A percentile compares a stretch with the other conserved stretches of the same genome.
Conservation (phyloP, 2,113 vertebrate genomes). For the Elgaria multicarinata region DNA sequence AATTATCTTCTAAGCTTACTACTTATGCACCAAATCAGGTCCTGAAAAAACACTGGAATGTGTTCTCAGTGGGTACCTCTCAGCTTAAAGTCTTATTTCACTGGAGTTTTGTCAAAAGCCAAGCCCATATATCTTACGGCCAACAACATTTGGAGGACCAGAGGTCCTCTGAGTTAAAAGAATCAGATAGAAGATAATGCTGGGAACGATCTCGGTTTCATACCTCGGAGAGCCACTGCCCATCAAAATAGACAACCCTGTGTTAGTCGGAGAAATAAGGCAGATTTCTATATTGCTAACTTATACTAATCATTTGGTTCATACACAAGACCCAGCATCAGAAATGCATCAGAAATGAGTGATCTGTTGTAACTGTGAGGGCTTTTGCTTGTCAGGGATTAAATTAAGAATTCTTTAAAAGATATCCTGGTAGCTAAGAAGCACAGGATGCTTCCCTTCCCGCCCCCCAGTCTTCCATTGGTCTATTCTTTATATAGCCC, state of each 20-base stretch:
- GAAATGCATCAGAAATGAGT: background rate
- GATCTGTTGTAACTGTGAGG: background rate
- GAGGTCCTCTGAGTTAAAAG: no score
- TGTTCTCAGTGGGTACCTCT: background rate
- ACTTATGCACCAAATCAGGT: background rate
- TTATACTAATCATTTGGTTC: background rate
- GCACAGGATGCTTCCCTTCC: background rate
- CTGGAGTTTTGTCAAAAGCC: background rate
- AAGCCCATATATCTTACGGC: background rate
- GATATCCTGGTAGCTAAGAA: background rate
- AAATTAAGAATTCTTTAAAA: background rate
- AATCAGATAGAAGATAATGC: no score
- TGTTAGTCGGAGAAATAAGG: no score
- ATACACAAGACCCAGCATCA: background rate
- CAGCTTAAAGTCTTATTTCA: background rate
- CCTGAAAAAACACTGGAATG: background rate
- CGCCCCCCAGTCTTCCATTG: background rate
- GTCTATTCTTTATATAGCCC: background rate
- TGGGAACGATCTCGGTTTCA: no score
- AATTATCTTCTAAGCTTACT: background rate
- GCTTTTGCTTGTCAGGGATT: background rate
- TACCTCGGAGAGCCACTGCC: no score
- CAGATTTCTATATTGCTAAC: no score
- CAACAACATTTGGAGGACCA: no score
- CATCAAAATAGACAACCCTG: no score